phyloP scores from a whole-genome alignment of 2,113 vertebrate species.

The Albula goreensis region DNA sequence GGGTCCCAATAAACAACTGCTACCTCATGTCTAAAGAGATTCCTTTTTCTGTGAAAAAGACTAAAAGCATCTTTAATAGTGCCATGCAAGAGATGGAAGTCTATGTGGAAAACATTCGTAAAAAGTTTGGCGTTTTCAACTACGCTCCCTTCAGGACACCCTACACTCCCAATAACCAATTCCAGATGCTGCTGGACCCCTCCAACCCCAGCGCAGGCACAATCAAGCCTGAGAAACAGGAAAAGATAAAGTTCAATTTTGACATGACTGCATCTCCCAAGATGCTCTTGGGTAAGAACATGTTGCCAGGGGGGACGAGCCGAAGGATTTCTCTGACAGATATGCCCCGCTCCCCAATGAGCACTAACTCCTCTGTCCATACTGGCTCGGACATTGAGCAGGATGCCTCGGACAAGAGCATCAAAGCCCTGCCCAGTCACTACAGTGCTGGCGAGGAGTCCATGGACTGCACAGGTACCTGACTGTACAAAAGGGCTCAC shows the following conservation, averaged over 20 bases:
- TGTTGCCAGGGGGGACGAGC: constrained; percentile 78
- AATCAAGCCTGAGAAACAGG: constrained; percentile 87
- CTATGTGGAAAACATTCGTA: constrained; percentile 95
- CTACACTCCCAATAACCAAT: constrained; percentile 94
- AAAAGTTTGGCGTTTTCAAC: constrained; percentile 94
- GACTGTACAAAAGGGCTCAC: not conserved
- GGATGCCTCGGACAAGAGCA: constrained; percentile 78
- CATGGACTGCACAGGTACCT: constrained; percentile 86
- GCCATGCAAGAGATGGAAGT: constrained; percentile 99
- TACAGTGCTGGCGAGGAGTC: constrained; percentile 96
- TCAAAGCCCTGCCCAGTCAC: constrained; percentile 82
- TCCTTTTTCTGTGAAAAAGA: constrained; percentile 99
- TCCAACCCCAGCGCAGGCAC: constrained; percentile 85
- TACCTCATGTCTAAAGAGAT: constrained; percentile 99
- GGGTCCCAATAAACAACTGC: constrained; percentile 99
- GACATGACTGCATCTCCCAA: constrained; percentile 96
- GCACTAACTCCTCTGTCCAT: constrained; percentile 94
- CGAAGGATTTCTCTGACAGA: constrained; percentile 89
- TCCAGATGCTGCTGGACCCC: constrained; percentile 94
- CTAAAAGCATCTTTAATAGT: constrained; percentile 99
- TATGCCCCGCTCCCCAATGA: constrained; percentile 95
- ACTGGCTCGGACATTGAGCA: constrained; percentile 95
- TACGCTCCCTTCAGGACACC: constrained; percentile 95
- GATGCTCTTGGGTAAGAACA: constrained; percentile 86
- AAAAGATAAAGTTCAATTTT: constrained; percentile 94